A percentile compares a stretch with the other conserved stretches of the same genome.
These are phyloP conservation scores for Ia io DNA, from an alignment of 2,113 vertebrate species.

Conservation along the genomic window DNA sequence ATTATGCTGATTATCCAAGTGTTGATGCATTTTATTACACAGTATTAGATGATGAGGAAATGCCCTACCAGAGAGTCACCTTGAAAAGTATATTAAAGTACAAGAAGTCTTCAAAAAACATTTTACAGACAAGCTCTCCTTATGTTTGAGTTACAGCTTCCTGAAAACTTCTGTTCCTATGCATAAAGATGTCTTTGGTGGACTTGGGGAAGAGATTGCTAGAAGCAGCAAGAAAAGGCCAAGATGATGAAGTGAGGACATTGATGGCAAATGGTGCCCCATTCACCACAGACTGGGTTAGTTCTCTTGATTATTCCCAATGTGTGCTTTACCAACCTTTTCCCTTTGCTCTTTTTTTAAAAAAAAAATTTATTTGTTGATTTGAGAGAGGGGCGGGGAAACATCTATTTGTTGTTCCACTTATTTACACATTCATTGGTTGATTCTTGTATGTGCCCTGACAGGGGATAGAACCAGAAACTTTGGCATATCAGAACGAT, in stretches of 20 bases:
- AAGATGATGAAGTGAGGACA: constrained; percentile 92
- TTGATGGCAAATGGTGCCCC: constrained; percentile 94
- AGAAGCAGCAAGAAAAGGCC: constrained; percentile 92
- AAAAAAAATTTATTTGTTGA: neutral
- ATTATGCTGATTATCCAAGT: neutral
- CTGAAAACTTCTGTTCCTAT: constrained; percentile 56
- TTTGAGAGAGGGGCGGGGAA: neutral
- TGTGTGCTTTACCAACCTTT: neutral
- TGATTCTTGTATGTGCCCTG: neutral
- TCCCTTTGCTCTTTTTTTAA: neutral
- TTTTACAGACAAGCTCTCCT: neutral
- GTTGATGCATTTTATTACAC: neutral
- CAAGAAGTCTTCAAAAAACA: neutral
- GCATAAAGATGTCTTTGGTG: constrained; percentile 91
- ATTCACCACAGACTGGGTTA: constrained; percentile 96
- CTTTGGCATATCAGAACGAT: neutral
- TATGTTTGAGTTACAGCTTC: constrained; percentile 60
- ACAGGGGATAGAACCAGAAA: neutral
- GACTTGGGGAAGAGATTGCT: constrained; percentile 94
- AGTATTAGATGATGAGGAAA: neutral
- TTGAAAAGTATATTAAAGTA: neutral
- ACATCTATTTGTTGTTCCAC: neutral
- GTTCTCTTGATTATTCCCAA: neutral
- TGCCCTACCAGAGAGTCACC: neutral
- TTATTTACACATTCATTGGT: neutral